Evolutionary conservation across 2,888 invertebrate genomes (phyloP).

Genomic region (Tenthredo livida): DNA sequence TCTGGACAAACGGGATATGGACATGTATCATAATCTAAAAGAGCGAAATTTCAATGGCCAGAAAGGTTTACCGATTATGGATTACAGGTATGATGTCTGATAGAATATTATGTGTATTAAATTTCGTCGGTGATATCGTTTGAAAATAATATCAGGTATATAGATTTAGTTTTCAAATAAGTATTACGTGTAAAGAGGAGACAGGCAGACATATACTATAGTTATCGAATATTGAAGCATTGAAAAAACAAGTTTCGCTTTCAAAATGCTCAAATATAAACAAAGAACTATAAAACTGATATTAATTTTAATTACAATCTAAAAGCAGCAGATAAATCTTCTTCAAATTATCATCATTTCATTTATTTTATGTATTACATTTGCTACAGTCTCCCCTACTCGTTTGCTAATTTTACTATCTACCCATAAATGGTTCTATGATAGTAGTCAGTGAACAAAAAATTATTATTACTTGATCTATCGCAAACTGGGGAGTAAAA

Average conservation of each 20-base stretch:
- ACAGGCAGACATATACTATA: background rate
- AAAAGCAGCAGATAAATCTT: background rate
- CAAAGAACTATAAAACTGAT: background rate
- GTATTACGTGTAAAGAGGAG: background rate
- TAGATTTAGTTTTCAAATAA: background rate
- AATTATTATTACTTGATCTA: background rate
- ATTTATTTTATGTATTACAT: background rate
- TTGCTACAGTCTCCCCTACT: background rate
- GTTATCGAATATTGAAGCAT: background rate
- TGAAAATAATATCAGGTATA: background rate
- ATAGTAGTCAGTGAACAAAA: background rate
- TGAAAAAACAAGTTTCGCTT: background rate
- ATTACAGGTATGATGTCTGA: constrained; percentile 71
- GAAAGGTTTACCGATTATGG: constrained; percentile 74
- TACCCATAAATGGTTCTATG: background rate
- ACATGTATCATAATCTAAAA: constrained; percentile 44
- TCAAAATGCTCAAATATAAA: background rate
- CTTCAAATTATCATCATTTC: background rate
- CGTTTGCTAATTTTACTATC: background rate
- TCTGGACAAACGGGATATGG: constrained; percentile 51
- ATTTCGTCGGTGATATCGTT: background rate
- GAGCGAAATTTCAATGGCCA: constrained; percentile 15
- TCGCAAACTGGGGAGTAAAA: background rate
- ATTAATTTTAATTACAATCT: background rate
- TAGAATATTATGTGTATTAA: background rate